phyloP scores from a whole-genome alignment of 2,888 invertebrate species.

The Mesorhabditis spiculigera region DNA sequence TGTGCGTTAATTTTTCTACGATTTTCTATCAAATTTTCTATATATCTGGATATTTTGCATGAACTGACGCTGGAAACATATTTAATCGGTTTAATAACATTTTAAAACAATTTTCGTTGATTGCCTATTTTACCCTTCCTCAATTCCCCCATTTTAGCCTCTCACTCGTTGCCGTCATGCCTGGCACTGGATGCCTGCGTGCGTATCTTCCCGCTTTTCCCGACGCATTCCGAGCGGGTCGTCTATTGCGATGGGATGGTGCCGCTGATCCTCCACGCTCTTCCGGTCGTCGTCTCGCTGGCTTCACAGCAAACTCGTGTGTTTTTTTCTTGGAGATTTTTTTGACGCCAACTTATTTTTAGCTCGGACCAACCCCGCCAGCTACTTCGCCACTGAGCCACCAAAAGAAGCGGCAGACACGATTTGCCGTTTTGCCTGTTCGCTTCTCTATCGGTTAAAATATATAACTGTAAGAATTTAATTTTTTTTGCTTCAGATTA shows the following conservation, averaged over 20 bases:
- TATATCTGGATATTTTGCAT: too few relatives aligned
- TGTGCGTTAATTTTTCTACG: too few relatives aligned
- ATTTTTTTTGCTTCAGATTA: conserved; percentile 32
- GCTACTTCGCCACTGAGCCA: conserved; percentile 15
- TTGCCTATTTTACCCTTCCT: not conserved
- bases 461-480: conserved; percentile 12
- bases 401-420: not conserved
- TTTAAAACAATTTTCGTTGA: not conserved
- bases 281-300: conserved; percentile 16
- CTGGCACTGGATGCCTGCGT: not conserved
- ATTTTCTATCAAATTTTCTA: too few relatives aligned
- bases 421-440: conserved; percentile 16
- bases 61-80: too few relatives aligned
- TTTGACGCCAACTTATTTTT: not conserved
- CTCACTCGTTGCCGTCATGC: not conserved
- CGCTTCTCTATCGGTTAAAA: conserved; percentile 15
- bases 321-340: not conserved
- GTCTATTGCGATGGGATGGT: conserved; percentile 23
- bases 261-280: conserved; percentile 15
- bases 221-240: conserved; percentile 17
- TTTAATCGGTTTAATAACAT: too few relatives aligned
- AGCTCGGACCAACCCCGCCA: conserved; percentile 12
- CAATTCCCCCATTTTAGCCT: not conserved
- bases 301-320: not conserved
- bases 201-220: conserved; percentile 9